Conservation (phyloP, 2,797 vertebrate species). For the Mionectes olivaceus region DNA sequence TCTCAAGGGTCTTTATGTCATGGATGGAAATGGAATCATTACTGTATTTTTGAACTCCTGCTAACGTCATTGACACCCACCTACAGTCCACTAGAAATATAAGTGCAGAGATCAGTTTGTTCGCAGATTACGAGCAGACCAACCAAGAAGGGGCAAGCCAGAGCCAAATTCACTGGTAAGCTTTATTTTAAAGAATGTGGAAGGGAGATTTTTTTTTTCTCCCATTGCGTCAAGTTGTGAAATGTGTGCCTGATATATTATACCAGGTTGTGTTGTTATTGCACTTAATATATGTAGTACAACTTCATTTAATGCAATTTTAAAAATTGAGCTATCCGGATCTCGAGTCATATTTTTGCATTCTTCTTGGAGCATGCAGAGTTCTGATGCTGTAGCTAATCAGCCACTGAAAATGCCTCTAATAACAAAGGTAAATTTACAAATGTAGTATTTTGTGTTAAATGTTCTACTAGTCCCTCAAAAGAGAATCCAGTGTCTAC, state of each 20-base stretch:
- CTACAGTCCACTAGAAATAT: conserved; percentile 56
- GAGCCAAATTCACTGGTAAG: conserved; percentile 71
- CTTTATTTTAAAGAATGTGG: not conserved
- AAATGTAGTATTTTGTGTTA: not conserved
- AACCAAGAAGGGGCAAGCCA: conserved; percentile 41
- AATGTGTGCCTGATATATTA: not conserved
- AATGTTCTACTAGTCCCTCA: not conserved
- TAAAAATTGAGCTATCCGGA: not conserved
- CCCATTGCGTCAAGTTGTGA: not conserved
- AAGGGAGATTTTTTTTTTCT: not conserved
- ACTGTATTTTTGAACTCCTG: conserved; percentile 70
- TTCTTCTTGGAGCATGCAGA: not conserved
- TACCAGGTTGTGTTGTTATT: not conserved
- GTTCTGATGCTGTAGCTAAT: not conserved
- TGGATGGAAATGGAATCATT: conserved; percentile 72
- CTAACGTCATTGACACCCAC: conserved; percentile 74
- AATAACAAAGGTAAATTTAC: not conserved
- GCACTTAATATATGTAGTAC: not conserved
- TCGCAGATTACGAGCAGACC: conserved; percentile 22
- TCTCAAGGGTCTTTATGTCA: conserved; percentile 67
- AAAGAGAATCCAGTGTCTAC: not conserved
- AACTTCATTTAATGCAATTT: not conserved
- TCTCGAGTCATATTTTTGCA: not conserved
- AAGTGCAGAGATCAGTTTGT: conserved; percentile 51
- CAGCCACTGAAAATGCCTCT: not conserved